These are phyloP conservation scores for Drosophila lini DNA, from an alignment of 1,140 invertebrate species.

Conservation along the genomic window DNA sequence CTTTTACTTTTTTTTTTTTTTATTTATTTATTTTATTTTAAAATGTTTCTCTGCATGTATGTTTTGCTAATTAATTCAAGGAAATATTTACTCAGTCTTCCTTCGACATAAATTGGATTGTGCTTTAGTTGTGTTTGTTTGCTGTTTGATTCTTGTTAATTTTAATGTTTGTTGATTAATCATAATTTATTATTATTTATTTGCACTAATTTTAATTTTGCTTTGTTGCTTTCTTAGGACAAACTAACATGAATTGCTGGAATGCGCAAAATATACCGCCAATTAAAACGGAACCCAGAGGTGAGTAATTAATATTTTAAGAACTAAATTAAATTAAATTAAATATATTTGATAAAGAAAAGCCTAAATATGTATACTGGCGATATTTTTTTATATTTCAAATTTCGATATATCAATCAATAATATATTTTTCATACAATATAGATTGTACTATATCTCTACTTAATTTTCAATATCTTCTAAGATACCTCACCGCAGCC, in stretches of 20 bases:
- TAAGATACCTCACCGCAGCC: constrained; percentile 79
- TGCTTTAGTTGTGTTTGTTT: not conserved
- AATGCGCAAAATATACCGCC: constrained; percentile 78
- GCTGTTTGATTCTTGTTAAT: constrained; percentile 5
- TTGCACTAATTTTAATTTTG: constrained; percentile 14
- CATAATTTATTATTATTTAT: not conserved
- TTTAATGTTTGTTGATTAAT: constrained; percentile 5
- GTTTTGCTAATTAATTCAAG: not conserved
- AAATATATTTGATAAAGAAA: no score
- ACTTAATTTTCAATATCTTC: not conserved
- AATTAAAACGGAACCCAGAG: constrained; percentile 83
- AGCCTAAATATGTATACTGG: no score
- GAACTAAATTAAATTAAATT: no score
- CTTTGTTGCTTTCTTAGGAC: constrained; percentile 47
- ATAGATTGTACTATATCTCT: no score
- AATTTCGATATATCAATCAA: not conserved
- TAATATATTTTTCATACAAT: not conserved
- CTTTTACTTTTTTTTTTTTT: no score
- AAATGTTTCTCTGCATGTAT: not conserved
- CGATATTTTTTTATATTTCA: not conserved
- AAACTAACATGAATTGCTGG: constrained; percentile 75
- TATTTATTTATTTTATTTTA: not conserved
- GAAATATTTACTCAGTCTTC: not conserved
- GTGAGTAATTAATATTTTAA: constrained; percentile 36
- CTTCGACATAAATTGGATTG: not conserved